Conservation (phyloP, 2,888 invertebrate species). For the Drosophila paucipuncta region DNA sequence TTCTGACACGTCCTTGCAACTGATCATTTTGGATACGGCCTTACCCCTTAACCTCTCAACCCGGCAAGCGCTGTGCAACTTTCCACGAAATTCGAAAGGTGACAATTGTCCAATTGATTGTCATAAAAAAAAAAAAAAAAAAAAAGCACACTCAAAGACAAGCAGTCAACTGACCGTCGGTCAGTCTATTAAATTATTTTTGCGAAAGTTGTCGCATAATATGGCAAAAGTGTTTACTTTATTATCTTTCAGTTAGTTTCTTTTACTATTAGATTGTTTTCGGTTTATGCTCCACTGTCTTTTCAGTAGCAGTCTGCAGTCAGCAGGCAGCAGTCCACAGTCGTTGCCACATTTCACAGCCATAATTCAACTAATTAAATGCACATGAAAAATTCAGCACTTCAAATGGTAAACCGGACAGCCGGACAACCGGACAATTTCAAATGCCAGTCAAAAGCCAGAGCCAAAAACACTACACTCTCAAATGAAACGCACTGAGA, state of each 20-base stretch:
- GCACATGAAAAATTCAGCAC: conserved; percentile 82
- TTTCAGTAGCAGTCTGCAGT: conserved; percentile 18
- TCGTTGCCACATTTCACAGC: conserved; percentile 75
- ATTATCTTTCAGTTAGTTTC: conserved; percentile 70
- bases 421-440: conserved; percentile 8
- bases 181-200: conserved; percentile 67
- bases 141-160: neutral
- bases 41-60: conserved; percentile 4
- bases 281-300: conserved; percentile 47
- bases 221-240: conserved; percentile 76
- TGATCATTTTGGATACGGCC: conserved; percentile 41
- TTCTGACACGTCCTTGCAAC: conserved; percentile 36
- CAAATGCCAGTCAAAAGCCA: conserved; percentile 56
- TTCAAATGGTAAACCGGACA: conserved; percentile 76
- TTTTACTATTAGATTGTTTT: conserved; percentile 75
- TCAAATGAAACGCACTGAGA: conserved; percentile 62
- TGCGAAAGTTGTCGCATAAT: conserved; percentile 81
- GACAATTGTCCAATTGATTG: conserved; percentile 64
- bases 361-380: conserved; percentile 82
- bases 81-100: conserved; percentile 57
- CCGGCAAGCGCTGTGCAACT: conserved; percentile 25
- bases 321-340: neutral
- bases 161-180: conserved; percentile 25
- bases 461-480: conserved; percentile 42
- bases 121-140: conserved; percentile 21